These are phyloP conservation scores for Hormaphis cornu DNA, from an alignment of 1,140 invertebrate species.

Conservation along the genomic window DNA sequence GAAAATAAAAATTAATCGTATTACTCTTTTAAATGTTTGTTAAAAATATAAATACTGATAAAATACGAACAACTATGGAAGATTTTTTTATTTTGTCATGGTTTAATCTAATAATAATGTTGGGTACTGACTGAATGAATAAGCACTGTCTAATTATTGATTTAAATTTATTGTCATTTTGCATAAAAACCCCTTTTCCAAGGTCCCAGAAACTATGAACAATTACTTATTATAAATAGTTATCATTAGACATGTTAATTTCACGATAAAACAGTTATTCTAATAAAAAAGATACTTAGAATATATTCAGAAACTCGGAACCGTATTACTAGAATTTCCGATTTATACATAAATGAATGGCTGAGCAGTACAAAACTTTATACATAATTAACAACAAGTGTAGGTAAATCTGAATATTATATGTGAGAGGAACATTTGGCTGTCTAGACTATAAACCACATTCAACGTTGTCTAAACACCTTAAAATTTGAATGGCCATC, in stretches of 20 bases:
- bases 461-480: neutral
- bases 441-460: constrained; percentile 4
- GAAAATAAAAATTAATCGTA: too few relatives aligned
- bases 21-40: too few relatives aligned
- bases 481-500: neutral
- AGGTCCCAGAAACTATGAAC: too few relatives aligned
- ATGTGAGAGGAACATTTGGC: neutral
- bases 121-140: too few relatives aligned
- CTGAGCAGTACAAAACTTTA: neutral
- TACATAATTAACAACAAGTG: neutral
- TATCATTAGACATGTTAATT: neutral
- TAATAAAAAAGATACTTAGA: neutral
- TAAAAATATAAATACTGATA: too few relatives aligned
- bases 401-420: constrained; percentile 15
- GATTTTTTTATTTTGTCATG: too few relatives aligned
- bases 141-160: too few relatives aligned
- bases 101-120: too few relatives aligned
- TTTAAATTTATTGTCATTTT: too few relatives aligned
- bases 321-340: neutral
- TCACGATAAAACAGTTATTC: neutral
- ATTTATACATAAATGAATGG: neutral
- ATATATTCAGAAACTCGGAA: neutral
- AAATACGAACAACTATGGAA: too few relatives aligned
- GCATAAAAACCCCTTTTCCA: too few relatives aligned
- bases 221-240: too few relatives aligned